Evolutionary conservation across 23 tunicate genomes (phyloP).

Genomic region (Styela clava): DNA sequence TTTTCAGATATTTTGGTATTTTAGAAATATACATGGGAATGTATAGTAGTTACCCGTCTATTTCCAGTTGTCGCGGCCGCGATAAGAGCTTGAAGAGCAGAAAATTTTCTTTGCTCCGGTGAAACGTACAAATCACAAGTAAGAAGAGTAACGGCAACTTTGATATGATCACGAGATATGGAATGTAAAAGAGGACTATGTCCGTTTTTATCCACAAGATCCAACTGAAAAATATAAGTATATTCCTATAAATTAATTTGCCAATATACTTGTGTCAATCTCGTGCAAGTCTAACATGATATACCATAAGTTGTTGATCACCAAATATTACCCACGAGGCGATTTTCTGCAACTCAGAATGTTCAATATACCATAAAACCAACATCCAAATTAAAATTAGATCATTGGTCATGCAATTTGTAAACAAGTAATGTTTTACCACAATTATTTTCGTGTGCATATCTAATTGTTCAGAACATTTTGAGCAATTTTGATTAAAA

Average conservation of each 20-base stretch:
- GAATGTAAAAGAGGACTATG: conserved; percentile 87
- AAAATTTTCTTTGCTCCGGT: conserved; percentile 38
- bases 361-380: too few relatives aligned
- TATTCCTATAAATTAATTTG: neutral
- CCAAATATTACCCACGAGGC: too few relatives aligned
- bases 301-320: too few relatives aligned
- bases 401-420: too few relatives aligned
- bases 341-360: too few relatives aligned
- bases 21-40: neutral
- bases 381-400: too few relatives aligned
- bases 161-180: conserved; percentile 60
- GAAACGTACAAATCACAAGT: conserved; percentile 49
- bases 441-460: too few relatives aligned
- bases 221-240: conserved; percentile 33
- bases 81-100: conserved; percentile 81
- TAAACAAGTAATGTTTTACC: too few relatives aligned
- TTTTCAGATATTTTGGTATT: neutral
- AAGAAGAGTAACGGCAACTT: conserved; percentile 59
- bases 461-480: too few relatives aligned
- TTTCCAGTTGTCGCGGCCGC: conserved; percentile 86
- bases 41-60: conserved; percentile 20
- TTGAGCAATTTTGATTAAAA: too few relatives aligned
- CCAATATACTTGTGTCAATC: too few relatives aligned
- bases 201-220: conserved; percentile 69
- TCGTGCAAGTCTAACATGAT: too few relatives aligned